These are phyloP conservation scores for Microtus oregoni DNA, from an alignment of 2,113 vertebrate species.

Conservation along the genomic window DNA sequence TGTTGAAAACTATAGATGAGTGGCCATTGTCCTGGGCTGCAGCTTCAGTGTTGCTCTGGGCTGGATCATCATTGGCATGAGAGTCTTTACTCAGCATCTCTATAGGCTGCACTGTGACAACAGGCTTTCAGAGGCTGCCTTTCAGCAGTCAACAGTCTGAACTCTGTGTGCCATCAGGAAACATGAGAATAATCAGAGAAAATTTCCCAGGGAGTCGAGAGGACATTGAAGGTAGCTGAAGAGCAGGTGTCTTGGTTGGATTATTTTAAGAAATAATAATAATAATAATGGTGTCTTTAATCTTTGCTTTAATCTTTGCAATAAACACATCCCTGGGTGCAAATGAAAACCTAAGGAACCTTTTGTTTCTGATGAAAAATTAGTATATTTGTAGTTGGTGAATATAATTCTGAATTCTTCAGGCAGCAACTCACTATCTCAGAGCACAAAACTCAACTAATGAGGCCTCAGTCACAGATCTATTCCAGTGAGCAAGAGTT, in stretches of 20 bases:
- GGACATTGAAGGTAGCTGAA: background rate
- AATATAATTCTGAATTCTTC: background rate
- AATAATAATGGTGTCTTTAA: too few species aligned
- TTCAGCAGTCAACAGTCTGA: background rate
- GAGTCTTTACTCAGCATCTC: background rate
- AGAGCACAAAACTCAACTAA: background rate
- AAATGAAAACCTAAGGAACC: background rate
- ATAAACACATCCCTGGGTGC: background rate
- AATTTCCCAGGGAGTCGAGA: background rate
- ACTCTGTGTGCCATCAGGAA: background rate
- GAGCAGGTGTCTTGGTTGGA: background rate
- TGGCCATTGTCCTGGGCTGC: background rate
- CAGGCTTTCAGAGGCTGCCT: background rate
- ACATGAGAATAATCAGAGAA: background rate
- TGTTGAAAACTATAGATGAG: background rate
- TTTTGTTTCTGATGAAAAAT: background rate
- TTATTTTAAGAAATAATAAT: background rate
- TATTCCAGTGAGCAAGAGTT: background rate
- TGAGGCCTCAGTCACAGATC: background rate
- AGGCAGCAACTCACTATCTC: background rate
- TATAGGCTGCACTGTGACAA: background rate
- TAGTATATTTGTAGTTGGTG: background rate
- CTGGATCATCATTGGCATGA: background rate
- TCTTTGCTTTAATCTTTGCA: background rate
- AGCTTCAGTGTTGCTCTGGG: background rate